Conservation (phyloP, 2,888 invertebrate genomes). For the Hypselothyrea guttata region DNA sequence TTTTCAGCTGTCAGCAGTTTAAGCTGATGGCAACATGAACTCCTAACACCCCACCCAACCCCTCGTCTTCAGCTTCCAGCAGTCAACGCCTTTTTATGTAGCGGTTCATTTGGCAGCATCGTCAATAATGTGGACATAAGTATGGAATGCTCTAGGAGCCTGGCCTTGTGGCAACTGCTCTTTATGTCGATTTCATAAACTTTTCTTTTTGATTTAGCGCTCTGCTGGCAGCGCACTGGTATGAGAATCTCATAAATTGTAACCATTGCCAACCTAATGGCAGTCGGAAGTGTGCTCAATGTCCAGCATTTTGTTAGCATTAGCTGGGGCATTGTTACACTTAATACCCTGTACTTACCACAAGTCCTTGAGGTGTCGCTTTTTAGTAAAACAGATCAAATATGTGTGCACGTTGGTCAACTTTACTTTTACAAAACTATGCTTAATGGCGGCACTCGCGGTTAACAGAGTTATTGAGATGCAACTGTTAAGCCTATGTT, state of each 20-base stretch:
- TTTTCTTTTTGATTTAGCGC: conserved; percentile 53
- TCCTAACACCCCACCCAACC: conserved; percentile 10
- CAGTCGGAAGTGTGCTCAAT: conserved; percentile 41
- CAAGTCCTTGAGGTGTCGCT: no score
- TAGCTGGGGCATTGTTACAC: conserved; percentile 25
- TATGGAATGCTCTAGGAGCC: conserved; percentile 27
- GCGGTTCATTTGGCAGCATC: conserved; percentile 64
- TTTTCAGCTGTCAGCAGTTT: conserved; percentile 73
- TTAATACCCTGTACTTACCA: conserved; percentile 5
- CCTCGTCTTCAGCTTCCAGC: neutral
- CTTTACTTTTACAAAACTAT: no score
- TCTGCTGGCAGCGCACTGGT: conserved; percentile 10
- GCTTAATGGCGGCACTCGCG: no score
- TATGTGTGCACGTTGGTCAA: no score
- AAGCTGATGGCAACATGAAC: conserved; percentile 47
- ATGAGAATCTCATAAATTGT: conserved; percentile 36
- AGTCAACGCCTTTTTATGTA: conserved; percentile 17
- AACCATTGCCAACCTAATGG: conserved; percentile 37
- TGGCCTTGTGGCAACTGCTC: conserved; percentile 18
- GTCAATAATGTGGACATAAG: conserved; percentile 66
- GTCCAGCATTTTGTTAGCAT: conserved; percentile 27
- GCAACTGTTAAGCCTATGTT: no score
- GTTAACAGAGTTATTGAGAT: no score
- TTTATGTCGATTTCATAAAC: conserved; percentile 65
- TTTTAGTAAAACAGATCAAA: no score